A percentile compares a stretch with the other conserved stretches of the same genome.
phyloP scores from a whole-genome alignment of 2,113 vertebrate species.

The Oncorhynchus kisutch region DNA sequence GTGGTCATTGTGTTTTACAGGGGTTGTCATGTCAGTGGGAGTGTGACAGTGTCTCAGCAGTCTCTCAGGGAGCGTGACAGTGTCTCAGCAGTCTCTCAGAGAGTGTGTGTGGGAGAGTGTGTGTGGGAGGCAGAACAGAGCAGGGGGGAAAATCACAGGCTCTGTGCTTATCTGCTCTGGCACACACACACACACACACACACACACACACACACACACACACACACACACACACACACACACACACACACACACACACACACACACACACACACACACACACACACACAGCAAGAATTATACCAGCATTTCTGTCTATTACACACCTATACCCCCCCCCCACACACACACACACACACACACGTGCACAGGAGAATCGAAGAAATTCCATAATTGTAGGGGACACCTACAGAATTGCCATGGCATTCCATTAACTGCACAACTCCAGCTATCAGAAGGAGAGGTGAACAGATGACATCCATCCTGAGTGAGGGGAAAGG shows the following conservation, averaged over 20 bases:
- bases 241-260: no score
- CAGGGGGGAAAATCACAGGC: not conserved
- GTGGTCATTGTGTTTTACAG: no score
- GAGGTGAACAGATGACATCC: not conserved
- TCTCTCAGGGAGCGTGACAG: not conserved
- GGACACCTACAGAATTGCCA: not conserved
- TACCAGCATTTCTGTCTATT: no score
- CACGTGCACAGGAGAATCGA: not conserved
- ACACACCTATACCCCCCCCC: no score
- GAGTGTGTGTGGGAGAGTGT: not conserved
- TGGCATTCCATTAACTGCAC: not conserved
- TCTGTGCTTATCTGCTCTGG: not conserved
- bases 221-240: not conserved
- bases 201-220: constrained; percentile 5
- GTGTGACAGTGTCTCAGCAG: not conserved
- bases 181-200: not conserved
- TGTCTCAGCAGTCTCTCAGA: not conserved
- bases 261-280: no score
- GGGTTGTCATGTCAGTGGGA: not conserved
- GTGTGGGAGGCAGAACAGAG: not conserved
- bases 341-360: constrained; percentile 4
- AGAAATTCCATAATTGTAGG: not conserved
- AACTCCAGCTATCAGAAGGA: not conserved
- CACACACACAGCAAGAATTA: not conserved
- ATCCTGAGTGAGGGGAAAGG: not conserved